phyloP scores from a whole-genome alignment of 2,113 vertebrate genomes.

The Sinocyclocheilus grahami region DNA sequence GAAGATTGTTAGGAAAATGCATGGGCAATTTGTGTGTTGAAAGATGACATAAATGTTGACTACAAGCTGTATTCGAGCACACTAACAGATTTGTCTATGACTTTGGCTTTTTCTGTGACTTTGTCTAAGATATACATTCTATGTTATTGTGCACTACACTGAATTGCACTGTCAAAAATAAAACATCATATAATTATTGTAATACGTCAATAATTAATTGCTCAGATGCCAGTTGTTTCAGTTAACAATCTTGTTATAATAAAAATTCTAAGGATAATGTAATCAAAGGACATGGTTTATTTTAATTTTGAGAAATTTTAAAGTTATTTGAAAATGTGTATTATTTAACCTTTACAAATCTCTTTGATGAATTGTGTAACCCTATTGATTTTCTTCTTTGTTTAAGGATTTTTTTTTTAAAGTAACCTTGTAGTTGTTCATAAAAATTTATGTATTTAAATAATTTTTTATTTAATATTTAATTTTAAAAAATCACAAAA shows the following conservation, averaged over 20 bases:
- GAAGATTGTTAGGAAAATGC: constrained; percentile 9
- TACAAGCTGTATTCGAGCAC: background rate
- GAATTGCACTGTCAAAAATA: background rate
- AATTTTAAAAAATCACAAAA: background rate
- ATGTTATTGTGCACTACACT: background rate
- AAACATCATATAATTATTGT: background rate
- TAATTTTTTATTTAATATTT: background rate
- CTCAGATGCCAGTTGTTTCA: background rate
- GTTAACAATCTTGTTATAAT: background rate
- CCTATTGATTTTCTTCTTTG: too few relatives aligned
- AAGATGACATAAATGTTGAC: background rate
- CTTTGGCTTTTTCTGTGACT: too few relatives aligned
- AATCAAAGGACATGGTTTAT: too few relatives aligned
- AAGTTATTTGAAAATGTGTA: too few relatives aligned
- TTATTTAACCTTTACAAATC: too few relatives aligned
- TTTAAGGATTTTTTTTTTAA: too few relatives aligned
- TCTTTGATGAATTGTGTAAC: too few relatives aligned
- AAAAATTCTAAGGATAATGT: too few relatives aligned
- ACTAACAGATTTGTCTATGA: background rate
- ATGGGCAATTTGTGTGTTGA: background rate
- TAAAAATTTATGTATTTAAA: too few relatives aligned
- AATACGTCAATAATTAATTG: background rate
- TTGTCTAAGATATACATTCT: background rate
- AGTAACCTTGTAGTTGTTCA: too few relatives aligned
- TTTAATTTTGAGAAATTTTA: too few relatives aligned